These are phyloP conservation scores for Stenichneumon culpator DNA, from an alignment of 2,888 invertebrate genomes.

Conservation along the genomic window DNA sequence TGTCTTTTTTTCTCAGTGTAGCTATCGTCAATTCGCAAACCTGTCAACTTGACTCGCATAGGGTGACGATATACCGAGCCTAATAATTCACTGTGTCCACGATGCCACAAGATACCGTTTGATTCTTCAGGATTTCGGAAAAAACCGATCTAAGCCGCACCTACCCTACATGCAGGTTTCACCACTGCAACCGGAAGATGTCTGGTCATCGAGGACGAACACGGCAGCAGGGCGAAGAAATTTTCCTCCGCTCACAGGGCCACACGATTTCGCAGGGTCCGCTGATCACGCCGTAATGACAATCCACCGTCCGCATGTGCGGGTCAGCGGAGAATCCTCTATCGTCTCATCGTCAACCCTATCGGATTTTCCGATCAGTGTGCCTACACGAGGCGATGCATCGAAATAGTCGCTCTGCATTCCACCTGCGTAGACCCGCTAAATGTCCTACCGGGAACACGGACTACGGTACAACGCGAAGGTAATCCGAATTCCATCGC, in stretches of 20 bases:
- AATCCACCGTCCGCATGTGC: background rate
- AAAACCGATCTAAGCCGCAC: background rate
- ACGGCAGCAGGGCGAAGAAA: too few relatives aligned
- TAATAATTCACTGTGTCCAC: conserved; percentile 73
- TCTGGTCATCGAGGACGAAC: too few relatives aligned
- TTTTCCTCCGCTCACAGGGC: background rate
- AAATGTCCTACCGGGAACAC: background rate
- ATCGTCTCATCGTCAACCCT: background rate
- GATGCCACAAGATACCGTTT: conserved; percentile 42
- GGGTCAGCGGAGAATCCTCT: background rate
- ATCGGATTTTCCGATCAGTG: background rate
- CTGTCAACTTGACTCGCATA: conserved; percentile 73
- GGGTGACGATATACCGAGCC: conserved; percentile 68
- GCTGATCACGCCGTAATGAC: background rate
- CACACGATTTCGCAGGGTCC: background rate
- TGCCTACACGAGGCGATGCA: background rate
- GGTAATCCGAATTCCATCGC: conserved; percentile 38
- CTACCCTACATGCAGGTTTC: background rate
- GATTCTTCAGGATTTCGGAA: conserved; percentile 4
- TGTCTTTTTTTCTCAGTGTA: background rate
- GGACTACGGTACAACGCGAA: background rate
- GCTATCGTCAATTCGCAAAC: conserved; percentile 58
- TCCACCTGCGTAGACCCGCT: background rate
- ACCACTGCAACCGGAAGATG: background rate
- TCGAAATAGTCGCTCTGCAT: background rate